Base-by-base conservation (phyloP, 2,797 vertebrate species). In the Chelonia mydas region DNA sequence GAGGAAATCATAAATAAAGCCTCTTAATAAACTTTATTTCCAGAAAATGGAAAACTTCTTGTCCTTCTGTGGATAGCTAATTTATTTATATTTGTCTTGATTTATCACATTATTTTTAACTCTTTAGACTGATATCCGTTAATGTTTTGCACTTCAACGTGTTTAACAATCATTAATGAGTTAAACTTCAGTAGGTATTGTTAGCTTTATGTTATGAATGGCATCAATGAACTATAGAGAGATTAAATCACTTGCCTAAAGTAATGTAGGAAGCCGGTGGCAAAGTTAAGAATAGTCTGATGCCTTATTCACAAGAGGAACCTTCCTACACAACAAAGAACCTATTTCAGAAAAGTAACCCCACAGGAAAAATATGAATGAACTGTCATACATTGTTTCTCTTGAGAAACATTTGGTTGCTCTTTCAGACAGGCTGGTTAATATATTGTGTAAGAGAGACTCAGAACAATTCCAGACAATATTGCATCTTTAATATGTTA, bases 341-440 rank as follows among this genome's bases (percentile, higher is more conserved):
- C 17, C 51, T 53, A 53, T 53, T 53, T 53, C 51, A 53, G 17
- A 53, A 53, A 53, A 53, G 51, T 53, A 53, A 51, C 6, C 17
- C 51, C 19, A 19, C 51, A 53, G 51, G 53, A 83, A 54, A 61
- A 90, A 74, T 28, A 51, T 23, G 68, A 27, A n/a, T 5, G 7
- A n/a, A 76, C 53, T 54, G 68, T 87, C 65, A 55, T 27, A 15
- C 0, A 0, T 8, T 65, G 3, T 51, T 79, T 57, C 61, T 86
- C 87, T 13, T 61, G 59, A 79, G 10, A 37, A 61, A 6, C 13
- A 28, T 49, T 8, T 49, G 57, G n/a, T 51, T 59, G 81, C 11
- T 86, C 1, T 65, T 86, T 76, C 19, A 68, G 47, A 53, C 51
- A 77, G 31, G 41, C 61, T 85, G 49, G 51, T 83, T 47, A 65